Evolutionary conservation across 2,797 vertebrate species (phyloP), one percentile per base, ranked within the genome.

Genomic region (Odontamblyopus rebecca): DNA sequence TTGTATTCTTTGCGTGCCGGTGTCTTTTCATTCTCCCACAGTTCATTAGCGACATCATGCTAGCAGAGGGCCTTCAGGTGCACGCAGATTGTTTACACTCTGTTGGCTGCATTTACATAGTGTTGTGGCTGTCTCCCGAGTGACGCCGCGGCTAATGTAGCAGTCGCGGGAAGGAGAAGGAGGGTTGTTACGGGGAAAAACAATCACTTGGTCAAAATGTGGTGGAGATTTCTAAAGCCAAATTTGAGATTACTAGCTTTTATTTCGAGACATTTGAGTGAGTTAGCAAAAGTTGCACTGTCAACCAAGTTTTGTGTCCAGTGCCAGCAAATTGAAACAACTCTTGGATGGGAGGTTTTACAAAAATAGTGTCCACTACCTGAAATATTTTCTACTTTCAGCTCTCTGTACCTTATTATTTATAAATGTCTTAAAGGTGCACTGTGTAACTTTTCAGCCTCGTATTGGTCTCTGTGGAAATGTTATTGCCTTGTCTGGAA

Each of bases 11-110:
- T 61, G 30, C 61, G 16, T 41, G 18, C 19, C 93, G 94, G 96
- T 95, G 95, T 94, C 94, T 96, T 97, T 95, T 95, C 61, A 97
- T 97, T 97, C 96, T 96, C 95, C 95, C 18, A 95, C 93, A 93
- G 83, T 95, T 98, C 95, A 94, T 97, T 96, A 96, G 93, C 94
- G 95, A 95, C 95, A 95, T 95, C 96, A 94, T 92, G 93, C 93
- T 75, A 35, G 29, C 76, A 61, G 18, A 93, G 90, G 91, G 93
- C 93, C 94, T 95, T 95, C 94, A 94, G 95, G 94, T 94, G 93
- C 92, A 93, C 90, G 91, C 91, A 94, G 93, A 91, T 94, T 96
- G 94, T 97, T 96, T 96, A 96, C 94, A 93, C 91, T 92, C 94
- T 94, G 92, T 92, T 94, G 94, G 95, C 93, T 60, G 89, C 89